Evolutionary conservation across 2,888 invertebrate genomes (phyloP), one percentile per base, ranked within the genome.

Genomic region (Rhaphigaster nebulosa): DNA sequence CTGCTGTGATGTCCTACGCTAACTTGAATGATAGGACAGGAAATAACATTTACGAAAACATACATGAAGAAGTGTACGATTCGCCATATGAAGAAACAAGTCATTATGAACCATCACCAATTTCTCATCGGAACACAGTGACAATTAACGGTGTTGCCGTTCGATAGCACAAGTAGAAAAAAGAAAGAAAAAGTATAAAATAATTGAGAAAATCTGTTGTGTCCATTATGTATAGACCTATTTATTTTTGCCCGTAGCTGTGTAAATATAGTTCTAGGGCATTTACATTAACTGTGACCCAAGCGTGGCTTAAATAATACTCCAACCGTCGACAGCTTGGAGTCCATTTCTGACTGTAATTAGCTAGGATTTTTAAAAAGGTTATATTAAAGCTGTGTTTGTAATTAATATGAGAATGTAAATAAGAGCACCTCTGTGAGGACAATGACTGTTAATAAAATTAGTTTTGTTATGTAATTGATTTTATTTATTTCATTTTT

Each of bases 111-210:
- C 96, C 96, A 0, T 96, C 96, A 92, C 96, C 97, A 20, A 94
- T 95, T 0, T 94, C 95, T 65, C 93, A 94, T 91, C 91, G 93
- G 50, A 87, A 84, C 41, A 93, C 93, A 54, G 97, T 98, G 93
- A 98, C 98, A 87, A 98, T 98, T 93, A 98, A 98, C 93, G 98
- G 98, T 18, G 97, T 98, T 87, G 96, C 97, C 70, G 97, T 98
- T 89, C 96, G 97, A 94, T 97, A 95, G 94, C 89, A 88, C n/a
- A 60, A 26, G 38, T 76, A 76, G 70, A 20, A 60, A 76, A 76
- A 34, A 76, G 23, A 38, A 76, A 65, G 87, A 50, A n/a, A 89
- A 26, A 87, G 23, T 3, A 76, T 38, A 23, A 76, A 76, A 76
- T 38, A 76, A 76, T 38, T 76, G 70, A 76, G 70, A 76, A 65